phyloP scores from a whole-genome alignment of 2,113 vertebrate genomes.

The Ptilonorhynchus violaceus region DNA sequence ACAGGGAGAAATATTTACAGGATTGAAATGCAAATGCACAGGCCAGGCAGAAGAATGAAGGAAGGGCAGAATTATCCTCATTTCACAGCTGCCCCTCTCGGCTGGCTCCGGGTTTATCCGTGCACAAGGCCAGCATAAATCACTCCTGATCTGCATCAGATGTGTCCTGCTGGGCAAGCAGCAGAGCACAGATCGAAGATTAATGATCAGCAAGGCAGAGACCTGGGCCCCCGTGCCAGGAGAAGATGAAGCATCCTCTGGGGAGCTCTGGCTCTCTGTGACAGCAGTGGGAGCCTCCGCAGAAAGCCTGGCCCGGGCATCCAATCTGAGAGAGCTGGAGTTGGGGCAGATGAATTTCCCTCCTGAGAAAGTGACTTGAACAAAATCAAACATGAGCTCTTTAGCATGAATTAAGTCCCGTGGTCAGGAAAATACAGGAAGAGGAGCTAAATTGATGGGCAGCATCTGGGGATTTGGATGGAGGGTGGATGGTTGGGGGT shows the following conservation, averaged over 20 bases:
- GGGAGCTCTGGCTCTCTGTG: neutral
- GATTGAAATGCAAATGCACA: neutral
- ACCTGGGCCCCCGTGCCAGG: neutral
- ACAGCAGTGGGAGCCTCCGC: neutral
- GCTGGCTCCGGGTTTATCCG: neutral
- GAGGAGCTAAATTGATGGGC: neutral
- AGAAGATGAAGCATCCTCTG: conserved; percentile 45
- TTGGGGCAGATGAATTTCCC: conserved; percentile 5
- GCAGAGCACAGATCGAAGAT: conserved; percentile 25
- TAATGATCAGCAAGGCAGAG: conserved; percentile 10
- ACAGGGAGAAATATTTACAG: neutral
- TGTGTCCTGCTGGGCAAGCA: conserved; percentile 47
- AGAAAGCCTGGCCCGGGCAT: neutral
- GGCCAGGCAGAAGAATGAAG: neutral
- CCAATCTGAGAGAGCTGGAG: neutral
- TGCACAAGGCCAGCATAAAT: conserved; percentile 33
- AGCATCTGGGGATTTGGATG: neutral
- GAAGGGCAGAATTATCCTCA: neutral
- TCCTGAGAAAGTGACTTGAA: neutral
- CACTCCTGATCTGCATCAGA: conserved; percentile 49
- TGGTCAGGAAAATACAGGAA: neutral
- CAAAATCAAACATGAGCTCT: conserved; percentile 7
- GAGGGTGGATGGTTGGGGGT: neutral
- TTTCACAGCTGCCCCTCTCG: conserved; percentile 16
- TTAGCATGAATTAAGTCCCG: neutral